A percentile compares a stretch with the other conserved stretches of the same genome.
Conservation (phyloP, 2,797 vertebrate species). For the Tragelaphus eurycerus region DNA sequence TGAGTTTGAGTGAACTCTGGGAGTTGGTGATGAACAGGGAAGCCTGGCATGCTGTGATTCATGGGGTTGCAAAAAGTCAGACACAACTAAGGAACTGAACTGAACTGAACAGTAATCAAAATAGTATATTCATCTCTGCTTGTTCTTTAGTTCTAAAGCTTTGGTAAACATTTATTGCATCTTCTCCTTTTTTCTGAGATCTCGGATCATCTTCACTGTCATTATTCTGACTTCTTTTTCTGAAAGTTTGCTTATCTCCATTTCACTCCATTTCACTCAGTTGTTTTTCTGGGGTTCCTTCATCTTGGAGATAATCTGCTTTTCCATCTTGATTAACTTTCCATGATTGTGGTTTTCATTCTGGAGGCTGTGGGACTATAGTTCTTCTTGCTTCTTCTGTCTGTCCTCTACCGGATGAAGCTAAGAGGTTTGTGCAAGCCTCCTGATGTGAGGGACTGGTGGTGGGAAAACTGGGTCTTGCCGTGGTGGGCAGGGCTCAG, state of each 20-base stretch:
- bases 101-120: background rate
- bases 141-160: background rate
- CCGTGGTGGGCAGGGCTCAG: background rate
- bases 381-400: background rate
- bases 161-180: background rate
- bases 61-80: rapidly evolving
- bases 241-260: background rate
- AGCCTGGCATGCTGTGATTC: too few relatives aligned
- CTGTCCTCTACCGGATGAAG: background rate
- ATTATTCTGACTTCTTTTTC: background rate
- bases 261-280: background rate
- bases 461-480: background rate
- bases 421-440: background rate
- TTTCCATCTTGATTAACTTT: background rate
- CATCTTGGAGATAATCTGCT: background rate
- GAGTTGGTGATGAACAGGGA: too few relatives aligned
- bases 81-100: too few relatives aligned
- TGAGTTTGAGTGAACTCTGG: too few relatives aligned
- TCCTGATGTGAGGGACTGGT: background rate
- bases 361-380: background rate
- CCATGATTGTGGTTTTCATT: background rate
- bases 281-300: background rate
- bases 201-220: background rate
- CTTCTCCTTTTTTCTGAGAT: background rate
- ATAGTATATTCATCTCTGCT: background rate